A percentile compares a stretch with the other conserved stretches of the same genome.
phyloP scores from a whole-genome alignment of 2,888 invertebrate species.

The Lysandra coridon region DNA sequence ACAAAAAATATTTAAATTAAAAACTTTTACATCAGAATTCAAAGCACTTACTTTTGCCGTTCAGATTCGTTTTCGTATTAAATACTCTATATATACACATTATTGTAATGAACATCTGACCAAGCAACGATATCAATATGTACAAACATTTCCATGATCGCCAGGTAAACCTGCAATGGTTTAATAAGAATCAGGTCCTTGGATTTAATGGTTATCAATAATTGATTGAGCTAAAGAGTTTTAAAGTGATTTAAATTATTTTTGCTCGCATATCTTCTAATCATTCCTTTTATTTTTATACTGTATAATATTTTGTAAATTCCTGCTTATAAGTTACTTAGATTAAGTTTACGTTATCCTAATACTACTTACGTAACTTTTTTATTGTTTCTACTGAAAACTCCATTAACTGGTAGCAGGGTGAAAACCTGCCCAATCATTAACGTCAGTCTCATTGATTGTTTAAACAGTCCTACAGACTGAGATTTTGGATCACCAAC shows the following conservation, averaged over 20 bases:
- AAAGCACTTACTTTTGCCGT: conserved; percentile 55
- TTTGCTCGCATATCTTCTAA: not conserved
- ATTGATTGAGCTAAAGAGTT: too few relatives aligned
- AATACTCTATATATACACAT: conserved; percentile 56
- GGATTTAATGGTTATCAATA: too few relatives aligned
- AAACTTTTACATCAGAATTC: not conserved
- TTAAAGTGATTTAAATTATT: too few relatives aligned
- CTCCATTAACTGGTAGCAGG: conserved; percentile 59
- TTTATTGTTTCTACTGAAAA: conserved; percentile 49
- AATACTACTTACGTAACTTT: conserved; percentile 52
- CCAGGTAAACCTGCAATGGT: conserved; percentile 56
- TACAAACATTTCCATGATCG: conserved; percentile 65
- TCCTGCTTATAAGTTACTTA: too few relatives aligned
- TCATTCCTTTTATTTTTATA: not conserved
- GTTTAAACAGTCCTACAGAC: conserved; percentile 54
- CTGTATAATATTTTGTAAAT: not conserved
- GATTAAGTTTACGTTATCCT: not conserved
- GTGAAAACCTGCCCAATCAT: conserved; percentile 64
- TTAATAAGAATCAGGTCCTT: not conserved
- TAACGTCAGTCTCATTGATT: conserved; percentile 54
- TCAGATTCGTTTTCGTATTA: conserved; percentile 51
- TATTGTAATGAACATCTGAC: conserved; percentile 59
- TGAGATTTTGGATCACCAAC: conserved; percentile 45
- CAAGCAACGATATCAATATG: conserved; percentile 54
- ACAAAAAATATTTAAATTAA: too few relatives aligned